A percentile compares a stretch with the other conserved stretches of the same genome.
Conservation (phyloP, 1,140 invertebrate species). For the Laupala kohalensis region DNA sequence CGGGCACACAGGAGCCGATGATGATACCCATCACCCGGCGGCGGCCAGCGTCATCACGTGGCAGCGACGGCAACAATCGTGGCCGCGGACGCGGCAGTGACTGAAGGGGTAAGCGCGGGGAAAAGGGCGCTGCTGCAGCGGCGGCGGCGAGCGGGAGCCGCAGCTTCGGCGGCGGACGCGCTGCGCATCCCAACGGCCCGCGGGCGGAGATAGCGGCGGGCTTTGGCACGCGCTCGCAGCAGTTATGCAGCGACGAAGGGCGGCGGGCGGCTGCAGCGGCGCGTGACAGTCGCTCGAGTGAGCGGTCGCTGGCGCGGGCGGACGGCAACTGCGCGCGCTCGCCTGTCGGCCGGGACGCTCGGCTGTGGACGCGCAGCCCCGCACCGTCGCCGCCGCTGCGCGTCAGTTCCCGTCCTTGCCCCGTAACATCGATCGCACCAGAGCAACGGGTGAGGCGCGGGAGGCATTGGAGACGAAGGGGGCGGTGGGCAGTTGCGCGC, state of each 20-base stretch:
- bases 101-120: no score
- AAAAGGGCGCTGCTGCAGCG: no score
- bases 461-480: no score
- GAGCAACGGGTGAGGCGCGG: no score
- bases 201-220: no score
- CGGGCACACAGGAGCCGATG: slow-evolving; percentile 56
- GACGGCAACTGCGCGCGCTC: background rate
- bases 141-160: no score
- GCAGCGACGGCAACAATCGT: background rate
- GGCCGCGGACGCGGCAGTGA: no score
- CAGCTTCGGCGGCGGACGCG: background rate
- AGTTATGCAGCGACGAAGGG: no score
- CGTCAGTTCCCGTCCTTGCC: background rate
- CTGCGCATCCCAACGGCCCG: background rate
- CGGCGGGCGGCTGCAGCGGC: no score
- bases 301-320: background rate
- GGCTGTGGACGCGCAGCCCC: no score
- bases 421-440: background rate
- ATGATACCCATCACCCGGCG: slow-evolving; percentile 50
- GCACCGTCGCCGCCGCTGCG: no score
- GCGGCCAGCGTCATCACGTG: background rate
- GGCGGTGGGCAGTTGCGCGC: background rate
- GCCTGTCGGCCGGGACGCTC: background rate
- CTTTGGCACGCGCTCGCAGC: background rate
- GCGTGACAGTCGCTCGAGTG: background rate